A percentile compares a stretch with the other conserved stretches of the same genome.
phyloP scores from a whole-genome alignment of 2,888 invertebrate genomes.

The Cephonodes hylas region DNA sequence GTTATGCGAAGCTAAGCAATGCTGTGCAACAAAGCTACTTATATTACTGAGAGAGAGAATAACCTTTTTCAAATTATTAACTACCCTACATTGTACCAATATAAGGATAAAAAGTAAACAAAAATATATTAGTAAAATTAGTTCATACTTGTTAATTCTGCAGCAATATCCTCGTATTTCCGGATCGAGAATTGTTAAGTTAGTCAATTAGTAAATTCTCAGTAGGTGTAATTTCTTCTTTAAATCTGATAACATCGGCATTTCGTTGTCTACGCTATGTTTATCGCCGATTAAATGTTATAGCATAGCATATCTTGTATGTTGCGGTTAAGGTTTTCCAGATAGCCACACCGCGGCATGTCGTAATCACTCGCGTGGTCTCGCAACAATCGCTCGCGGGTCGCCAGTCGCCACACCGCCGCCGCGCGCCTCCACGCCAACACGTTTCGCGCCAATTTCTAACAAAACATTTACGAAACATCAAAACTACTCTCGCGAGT shows the following conservation, averaged over 20 bases:
- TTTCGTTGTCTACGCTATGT: neutral
- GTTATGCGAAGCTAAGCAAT: neutral
- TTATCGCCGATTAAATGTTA: neutral
- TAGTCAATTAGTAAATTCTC: too few species aligned
- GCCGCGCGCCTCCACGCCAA: conserved; percentile 32
- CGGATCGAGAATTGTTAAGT: neutral
- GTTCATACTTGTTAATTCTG: too few species aligned
- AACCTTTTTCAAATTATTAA: too few species aligned
- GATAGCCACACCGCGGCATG: conserved; percentile 8
- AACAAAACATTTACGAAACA: conserved; percentile 25
- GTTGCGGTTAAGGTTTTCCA: neutral
- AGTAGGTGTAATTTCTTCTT: too few species aligned
- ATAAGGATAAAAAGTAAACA: neutral
- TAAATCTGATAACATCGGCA: too few species aligned
- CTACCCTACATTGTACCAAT: too few species aligned
- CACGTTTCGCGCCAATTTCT: conserved; percentile 47
- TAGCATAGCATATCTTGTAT: neutral
- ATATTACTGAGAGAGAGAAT: too few species aligned
- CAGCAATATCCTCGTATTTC: neutral
- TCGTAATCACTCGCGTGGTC: conserved; percentile 26
- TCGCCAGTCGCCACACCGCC: conserved; percentile 38
- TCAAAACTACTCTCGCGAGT: neutral
- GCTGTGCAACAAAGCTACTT: too few species aligned
- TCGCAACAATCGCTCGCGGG: conserved; percentile 20
- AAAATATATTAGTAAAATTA: neutral